Percentiles rank a stretch among this genome's conserved stretches.
Evolutionary conservation across 2,888 invertebrate genomes (phyloP).

Genomic region (Drosophila pseudotakahashii): DNA sequence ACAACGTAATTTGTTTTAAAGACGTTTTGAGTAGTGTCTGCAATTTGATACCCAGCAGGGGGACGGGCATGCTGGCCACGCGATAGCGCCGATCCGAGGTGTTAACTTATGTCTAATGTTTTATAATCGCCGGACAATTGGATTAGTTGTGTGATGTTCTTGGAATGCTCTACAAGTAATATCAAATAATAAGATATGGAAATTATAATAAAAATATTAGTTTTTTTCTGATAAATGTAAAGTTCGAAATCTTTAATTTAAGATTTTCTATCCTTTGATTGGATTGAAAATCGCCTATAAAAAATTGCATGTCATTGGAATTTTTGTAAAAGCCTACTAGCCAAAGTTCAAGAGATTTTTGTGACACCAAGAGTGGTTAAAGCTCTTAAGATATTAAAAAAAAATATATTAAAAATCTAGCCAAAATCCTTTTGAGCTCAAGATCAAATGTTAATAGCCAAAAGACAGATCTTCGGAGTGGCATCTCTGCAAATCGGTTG

Average conservation of each 20-base stretch:
- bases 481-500: constrained; percentile 1
- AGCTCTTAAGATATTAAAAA: constrained; percentile 6
- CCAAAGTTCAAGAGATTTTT: constrained; percentile 10
- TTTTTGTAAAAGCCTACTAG: neutral
- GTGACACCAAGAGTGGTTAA: constrained; percentile 4
- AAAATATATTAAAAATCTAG: neutral
- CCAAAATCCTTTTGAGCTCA: constrained; percentile 28
- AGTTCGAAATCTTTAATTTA: no score
- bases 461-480: constrained; percentile 6
- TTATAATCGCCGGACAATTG: neutral
- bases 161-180: neutral
- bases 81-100: neutral
- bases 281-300: neutral
- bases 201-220: no score
- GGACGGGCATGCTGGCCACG: constrained; percentile 12
- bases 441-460: constrained; percentile 33
- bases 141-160: neutral
- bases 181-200: neutral
- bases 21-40: constrained; percentile 38
- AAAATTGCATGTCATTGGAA: neutral
- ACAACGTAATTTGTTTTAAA: constrained; percentile 60
- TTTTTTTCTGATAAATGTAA: no score
- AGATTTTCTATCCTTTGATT: no score
- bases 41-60: constrained; percentile 47
- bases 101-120: neutral